Evolutionary conservation across 2,888 invertebrate species (phyloP), one percentile per base, ranked within the genome.

Genomic region (Melieria picta): DNA sequence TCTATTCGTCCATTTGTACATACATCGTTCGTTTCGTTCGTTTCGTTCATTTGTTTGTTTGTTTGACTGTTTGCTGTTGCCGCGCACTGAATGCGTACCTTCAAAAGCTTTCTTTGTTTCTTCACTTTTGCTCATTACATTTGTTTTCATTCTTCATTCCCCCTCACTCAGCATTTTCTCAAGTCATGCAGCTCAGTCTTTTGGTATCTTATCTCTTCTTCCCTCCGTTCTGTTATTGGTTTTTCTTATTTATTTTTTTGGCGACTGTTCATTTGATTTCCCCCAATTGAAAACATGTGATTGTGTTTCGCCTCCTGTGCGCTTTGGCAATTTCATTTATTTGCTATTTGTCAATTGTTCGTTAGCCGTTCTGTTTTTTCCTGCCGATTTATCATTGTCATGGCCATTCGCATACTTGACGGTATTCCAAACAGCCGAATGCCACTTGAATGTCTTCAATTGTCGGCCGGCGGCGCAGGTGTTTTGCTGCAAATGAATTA

Each of bases 251-350:
- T 30, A 30, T 30, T 30, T 30, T 30, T 30, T 30, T 30, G 2
- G 30, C 30, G 30, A 30, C 30, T 30, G 30, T 30, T 30, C 30
- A 2, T 42, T 9, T 60, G 4, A 42, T 65, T 30, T 30, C 30
- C 50, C 42, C 42, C 1, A 50, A 67, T 58, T n/a, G 45, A 16
- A 60, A 67, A 60, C 60, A 60, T 67, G 67, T n/a, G 60, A 60
- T 67, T 67, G 57, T 48, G 16, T 60, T 46, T 9, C 46, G 16
- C 46, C 16, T 30, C 30, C 47, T n/a, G 9, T 55, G 16, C 55
- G 11, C 46, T 42, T 5, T 10, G 7, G n/a, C 30, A 47, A 47
- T 43, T 13, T 52, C 43, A 64, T 52, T 42, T 4, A 42, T 52
- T 7, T 7, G 43, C 50, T 30, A 64, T 56, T 65, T 65, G 65